Base-by-base conservation (phyloP, 2,888 invertebrate species). In the Villa cingulata region DNA sequence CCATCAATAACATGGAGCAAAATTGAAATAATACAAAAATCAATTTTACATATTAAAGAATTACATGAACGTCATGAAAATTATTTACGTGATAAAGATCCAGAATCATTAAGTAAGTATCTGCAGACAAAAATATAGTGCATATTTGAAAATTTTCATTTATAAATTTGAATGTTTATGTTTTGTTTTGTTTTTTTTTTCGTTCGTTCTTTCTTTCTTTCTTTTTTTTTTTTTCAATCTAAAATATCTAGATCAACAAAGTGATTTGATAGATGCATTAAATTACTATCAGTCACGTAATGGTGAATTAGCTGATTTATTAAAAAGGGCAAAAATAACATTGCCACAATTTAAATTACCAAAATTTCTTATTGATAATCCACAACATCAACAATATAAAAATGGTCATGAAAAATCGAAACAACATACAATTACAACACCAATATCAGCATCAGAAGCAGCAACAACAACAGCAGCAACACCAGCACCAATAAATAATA, bases 11-110 rank as follows among this genome's bases (percentile, higher is more conserved):
- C 55, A 14, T 57, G 68, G 51, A 66, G 65, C 40, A 70, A 71
- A 60, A 60, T 68, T 37, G 69, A 70, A 48, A 70, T 71, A 43
- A 56, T 72, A 16, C 62, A 61, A 45, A 66, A 68, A 55, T 66
- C 72, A 3, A 61, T 63, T 4, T 50, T 53, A 17, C 61, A 63
- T 48, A 70, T 72, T 45, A 56, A 58, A 43, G 68, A 70, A 48
- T 56, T 71, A 34, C 63, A 68, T 52, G 57, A 59, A 37, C 65
- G 68, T 53, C 56, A 69, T 37, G 62, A 66, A 47, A 60, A 61
- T 15, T 53, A 62, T 32, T 46, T 66, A 2, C 50, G 57, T 38
- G 53, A 53, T 1, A 52, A 51, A 16, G 53, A 57, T 44, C 53
- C 55, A 6, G 49, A 51, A 34, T 38, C 47, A 32, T 45, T 56